Percentiles rank a stretch among this genome's conserved stretches.
Evolutionary conservation across 2,113 vertebrate species (phyloP).

Genomic region (Hipposideros armiger): DNA sequence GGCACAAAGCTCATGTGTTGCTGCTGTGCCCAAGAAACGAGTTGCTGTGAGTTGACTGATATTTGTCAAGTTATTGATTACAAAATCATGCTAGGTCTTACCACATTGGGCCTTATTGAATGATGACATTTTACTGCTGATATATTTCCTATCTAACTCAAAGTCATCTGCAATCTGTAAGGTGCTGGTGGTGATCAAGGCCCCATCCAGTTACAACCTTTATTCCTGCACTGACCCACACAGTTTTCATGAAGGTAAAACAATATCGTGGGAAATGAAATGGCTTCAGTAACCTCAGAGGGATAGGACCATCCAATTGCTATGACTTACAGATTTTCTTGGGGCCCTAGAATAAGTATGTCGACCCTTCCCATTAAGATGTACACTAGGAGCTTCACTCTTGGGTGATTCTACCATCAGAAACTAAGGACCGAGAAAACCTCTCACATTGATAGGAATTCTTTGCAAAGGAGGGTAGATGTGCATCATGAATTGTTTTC

Average conservation of each 20-base stretch:
- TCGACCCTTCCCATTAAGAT: background rate
- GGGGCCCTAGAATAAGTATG: background rate
- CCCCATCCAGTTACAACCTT: background rate
- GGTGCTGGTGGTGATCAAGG: background rate
- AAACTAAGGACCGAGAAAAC: background rate
- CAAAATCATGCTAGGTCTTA: background rate
- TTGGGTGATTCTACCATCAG: background rate
- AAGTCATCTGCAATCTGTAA: background rate
- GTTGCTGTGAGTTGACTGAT: background rate
- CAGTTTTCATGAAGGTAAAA: background rate
- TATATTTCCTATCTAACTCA: background rate
- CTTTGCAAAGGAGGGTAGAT: background rate
- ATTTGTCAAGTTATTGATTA: too few relatives aligned
- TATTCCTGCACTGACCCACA: background rate
- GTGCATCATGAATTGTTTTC: background rate
- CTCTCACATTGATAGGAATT: background rate
- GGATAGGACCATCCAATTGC: background rate
- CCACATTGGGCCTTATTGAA: background rate
- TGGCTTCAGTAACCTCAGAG: background rate
- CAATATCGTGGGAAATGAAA: background rate
- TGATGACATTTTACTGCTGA: background rate
- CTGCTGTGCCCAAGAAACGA: background rate
- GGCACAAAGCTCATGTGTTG: background rate
- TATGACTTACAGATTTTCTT: background rate
- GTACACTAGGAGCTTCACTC: background rate